Evolutionary conservation across 2,888 invertebrate genomes (phyloP), one percentile per base, ranked within the genome.

Genomic region (Perizoma flavofasciatum): DNA sequence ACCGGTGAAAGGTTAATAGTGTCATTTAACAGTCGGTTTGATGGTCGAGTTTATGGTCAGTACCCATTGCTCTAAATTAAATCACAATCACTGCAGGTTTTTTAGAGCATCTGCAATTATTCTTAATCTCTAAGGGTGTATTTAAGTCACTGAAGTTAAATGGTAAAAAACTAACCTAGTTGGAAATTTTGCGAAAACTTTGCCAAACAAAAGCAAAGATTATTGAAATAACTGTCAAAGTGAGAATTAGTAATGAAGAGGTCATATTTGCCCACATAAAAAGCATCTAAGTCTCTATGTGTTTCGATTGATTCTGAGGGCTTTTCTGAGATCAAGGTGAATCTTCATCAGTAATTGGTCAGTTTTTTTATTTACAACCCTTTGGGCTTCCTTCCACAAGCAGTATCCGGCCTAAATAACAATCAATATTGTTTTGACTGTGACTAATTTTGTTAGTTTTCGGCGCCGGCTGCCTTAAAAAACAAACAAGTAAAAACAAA

Each of bases 371-470:
- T 41, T 58, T 10, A 44, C 39, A 22, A 40, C 9, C 67, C 56
- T 50, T 61, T 72, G 67, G 57, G 61, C 68, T 72, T 75, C 73
- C 69, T 70, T 71, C 66, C 71, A 73, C 22, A 75, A 79, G 63
- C 62, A 70, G 75, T 73, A 79, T 80, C 70, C 69, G 69, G 71
- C 78, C 68, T 78, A 76, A 82, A 83, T 83, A 84, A 82, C 81
- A 71, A 72, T 74, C 72, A 68, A 67, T 77, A 78, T 72, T 77
- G 74, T 82, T 80, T 80, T 76, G 83, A 78, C 88, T 86, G 83
- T 87, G 82, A 86, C 88, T 85, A 83, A 90, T 89, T 86, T 73
- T 83, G 88, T 91, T 88, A 85, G 88, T 86, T 85, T 76, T 78
- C 72, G 85, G 83, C 86, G 87, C 87, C 89, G 79, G 78, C 70